Percentiles rank a stretch among this genome's conserved stretches.
Conservation (phyloP, 2,113 vertebrate species). For the Odobenus rosmarus region DNA sequence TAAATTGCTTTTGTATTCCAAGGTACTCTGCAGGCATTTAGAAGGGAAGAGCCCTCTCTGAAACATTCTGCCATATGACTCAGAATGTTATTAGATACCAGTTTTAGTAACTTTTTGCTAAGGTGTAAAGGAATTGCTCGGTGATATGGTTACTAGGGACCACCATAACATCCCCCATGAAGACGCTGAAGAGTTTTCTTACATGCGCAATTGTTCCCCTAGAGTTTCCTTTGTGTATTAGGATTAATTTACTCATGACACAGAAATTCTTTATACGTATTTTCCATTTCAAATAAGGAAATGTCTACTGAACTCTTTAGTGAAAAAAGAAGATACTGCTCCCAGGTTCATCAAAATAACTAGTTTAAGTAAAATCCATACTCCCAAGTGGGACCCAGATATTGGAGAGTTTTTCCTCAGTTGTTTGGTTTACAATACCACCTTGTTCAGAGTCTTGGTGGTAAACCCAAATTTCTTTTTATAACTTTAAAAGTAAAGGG, state of each 20-base stretch:
- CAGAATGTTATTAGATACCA: neutral
- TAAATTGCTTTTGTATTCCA: neutral
- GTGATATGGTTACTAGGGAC: neutral
- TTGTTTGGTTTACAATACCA: neutral
- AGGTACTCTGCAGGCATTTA: neutral
- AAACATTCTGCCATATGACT: neutral
- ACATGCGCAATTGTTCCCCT: neutral
- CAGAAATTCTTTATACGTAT: neutral
- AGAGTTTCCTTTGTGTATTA: neutral
- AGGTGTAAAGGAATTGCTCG: neutral
- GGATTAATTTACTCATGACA: neutral
- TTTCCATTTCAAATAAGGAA: constrained; percentile 6
- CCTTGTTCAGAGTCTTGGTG: neutral
- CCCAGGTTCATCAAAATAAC: neutral
- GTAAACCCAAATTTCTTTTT: neutral
- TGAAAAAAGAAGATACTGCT: neutral
- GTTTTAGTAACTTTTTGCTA: neutral
- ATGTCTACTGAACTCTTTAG: neutral
- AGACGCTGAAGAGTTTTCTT: neutral
- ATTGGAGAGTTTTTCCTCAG: neutral
- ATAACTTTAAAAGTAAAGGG: constrained; percentile 1
- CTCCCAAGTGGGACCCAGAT: neutral
- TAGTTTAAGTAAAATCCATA: constrained; percentile 11
- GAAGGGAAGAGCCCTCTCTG: neutral
- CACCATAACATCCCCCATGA: neutral